Conservation (phyloP, 2,888 invertebrate genomes). For the Flexamia atlantica region DNA sequence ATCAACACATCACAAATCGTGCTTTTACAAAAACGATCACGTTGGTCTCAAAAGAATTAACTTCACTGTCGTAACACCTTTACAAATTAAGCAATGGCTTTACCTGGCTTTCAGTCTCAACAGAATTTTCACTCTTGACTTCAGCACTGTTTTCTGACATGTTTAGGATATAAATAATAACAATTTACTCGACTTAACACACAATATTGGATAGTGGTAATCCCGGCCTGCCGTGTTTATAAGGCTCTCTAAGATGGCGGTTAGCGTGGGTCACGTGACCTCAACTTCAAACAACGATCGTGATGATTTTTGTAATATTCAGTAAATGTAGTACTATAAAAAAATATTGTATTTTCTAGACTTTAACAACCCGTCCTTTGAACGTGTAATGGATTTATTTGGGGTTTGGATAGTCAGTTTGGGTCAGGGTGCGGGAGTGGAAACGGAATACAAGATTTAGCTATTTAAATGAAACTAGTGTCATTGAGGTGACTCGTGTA, state of each 20-base stretch:
- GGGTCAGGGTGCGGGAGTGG: too few species aligned
- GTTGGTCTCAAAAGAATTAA: slow-evolving; percentile 43
- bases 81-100: background rate
- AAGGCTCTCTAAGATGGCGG: slow-evolving; percentile 65
- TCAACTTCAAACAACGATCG: slow-evolving; percentile 62
- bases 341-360: too few species aligned
- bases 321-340: slow-evolving; percentile 1
- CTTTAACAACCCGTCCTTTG: too few species aligned
- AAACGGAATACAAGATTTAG: too few species aligned
- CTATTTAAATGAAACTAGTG: too few species aligned
- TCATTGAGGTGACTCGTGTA: too few species aligned
- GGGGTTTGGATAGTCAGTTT: too few species aligned
- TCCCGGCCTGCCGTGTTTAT: slow-evolving; percentile 65
- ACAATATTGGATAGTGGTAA: slow-evolving; percentile 39
- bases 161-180: slow-evolving; percentile 25
- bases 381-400: too few species aligned
- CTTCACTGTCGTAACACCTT: background rate
- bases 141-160: slow-evolving; percentile 69
- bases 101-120: slow-evolving; percentile 64
- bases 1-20: background rate
- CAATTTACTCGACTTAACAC: slow-evolving; percentile 25
- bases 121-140: slow-evolving; percentile 68
- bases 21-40: slow-evolving; percentile 52
- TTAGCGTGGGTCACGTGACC: slow-evolving; percentile 66
- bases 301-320: background rate